Evolutionary conservation across 2,888 invertebrate genomes (phyloP).

Genomic region (Hoplodrina blanda): DNA sequence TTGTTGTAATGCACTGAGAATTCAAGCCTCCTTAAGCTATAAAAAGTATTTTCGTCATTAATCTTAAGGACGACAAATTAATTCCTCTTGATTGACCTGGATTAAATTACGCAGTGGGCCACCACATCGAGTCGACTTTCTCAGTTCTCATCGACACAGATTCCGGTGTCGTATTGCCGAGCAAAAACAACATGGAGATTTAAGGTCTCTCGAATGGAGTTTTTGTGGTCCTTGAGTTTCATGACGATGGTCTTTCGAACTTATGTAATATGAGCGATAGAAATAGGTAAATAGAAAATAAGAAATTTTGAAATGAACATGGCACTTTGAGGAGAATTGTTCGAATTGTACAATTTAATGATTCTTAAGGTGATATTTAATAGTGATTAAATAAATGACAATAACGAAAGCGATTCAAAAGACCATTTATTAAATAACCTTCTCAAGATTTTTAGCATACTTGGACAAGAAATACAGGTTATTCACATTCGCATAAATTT

Average conservation of each 20-base stretch:
- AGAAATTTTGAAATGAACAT: background rate
- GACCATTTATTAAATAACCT: background rate
- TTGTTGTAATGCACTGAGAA: background rate
- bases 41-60: conserved; percentile 48
- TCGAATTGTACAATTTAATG: background rate
- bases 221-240: conserved; percentile 41
- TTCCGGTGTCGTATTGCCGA: conserved; percentile 81
- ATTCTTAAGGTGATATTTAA: background rate
- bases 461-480: background rate
- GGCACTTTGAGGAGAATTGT: background rate
- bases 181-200: conserved; percentile 58
- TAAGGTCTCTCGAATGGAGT: conserved; percentile 21
- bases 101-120: conserved; percentile 78
- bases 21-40: background rate
- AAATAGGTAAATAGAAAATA: background rate
- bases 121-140: conserved; percentile 71
- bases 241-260: conserved; percentile 1
- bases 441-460: background rate
- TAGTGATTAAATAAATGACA: background rate
- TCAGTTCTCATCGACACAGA: conserved; percentile 73
- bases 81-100: conserved; percentile 75
- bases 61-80: conserved; percentile 79
- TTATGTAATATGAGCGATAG: background rate
- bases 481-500: conserved; percentile 6
- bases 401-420: background rate